Evolutionary conservation across 1,140 invertebrate species (phyloP).

Genomic region (Plutomurus gul): DNA sequence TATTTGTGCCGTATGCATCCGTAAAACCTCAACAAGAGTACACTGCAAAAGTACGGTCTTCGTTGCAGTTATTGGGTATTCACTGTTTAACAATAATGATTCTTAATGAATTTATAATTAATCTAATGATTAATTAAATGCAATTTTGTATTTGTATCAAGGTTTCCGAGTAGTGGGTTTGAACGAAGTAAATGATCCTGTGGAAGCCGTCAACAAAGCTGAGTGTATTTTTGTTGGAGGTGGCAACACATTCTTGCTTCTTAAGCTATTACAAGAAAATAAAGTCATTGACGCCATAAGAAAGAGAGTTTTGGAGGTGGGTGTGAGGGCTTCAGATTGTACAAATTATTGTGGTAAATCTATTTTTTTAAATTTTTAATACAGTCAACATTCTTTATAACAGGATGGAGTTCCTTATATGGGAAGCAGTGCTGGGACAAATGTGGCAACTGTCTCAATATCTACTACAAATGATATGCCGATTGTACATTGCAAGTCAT

Average conservation of each 20-base stretch:
- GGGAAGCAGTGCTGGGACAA: slow-evolving; percentile 80
- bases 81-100: slow-evolving; percentile 17
- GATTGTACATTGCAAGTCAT: slow-evolving; percentile 73
- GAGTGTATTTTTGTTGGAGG: slow-evolving; percentile 79
- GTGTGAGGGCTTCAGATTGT: neutral
- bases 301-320: slow-evolving; percentile 64
- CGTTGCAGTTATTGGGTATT: slow-evolving; percentile 67
- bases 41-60: slow-evolving; percentile 65
- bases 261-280: slow-evolving; percentile 72
- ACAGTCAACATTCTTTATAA: slow-evolving; percentile 39
- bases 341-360: neutral
- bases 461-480: slow-evolving; percentile 86
- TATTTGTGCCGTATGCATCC: slow-evolving; percentile 79
- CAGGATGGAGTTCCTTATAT: slow-evolving; percentile 73
- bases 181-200: slow-evolving; percentile 50
- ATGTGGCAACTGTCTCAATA: slow-evolving; percentile 77
- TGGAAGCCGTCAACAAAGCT: slow-evolving; percentile 65
- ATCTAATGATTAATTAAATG: neutral
- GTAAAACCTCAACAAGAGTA: slow-evolving; percentile 68
- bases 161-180: slow-evolving; percentile 28
- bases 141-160: neutral
- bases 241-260: slow-evolving; percentile 74
- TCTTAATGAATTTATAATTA: slow-evolving; percentile 33
- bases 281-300: slow-evolving; percentile 69
- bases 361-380: neutral